phyloP scores from a whole-genome alignment of 2,888 invertebrate genomes.

The Tortrix viridana region DNA sequence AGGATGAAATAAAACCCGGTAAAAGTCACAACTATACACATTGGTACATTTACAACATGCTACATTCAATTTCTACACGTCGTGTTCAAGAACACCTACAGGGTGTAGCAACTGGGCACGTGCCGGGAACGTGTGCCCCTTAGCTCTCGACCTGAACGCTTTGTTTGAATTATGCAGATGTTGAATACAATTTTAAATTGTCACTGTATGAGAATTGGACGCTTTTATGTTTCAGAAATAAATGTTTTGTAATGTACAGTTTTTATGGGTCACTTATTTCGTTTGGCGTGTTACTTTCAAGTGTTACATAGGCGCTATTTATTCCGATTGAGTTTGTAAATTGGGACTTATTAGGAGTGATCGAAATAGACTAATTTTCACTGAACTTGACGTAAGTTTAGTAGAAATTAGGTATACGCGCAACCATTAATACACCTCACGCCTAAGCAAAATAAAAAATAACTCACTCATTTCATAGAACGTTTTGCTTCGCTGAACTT shows the following conservation, averaged over 20 bases:
- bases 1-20: background rate
- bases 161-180: constrained; percentile 1
- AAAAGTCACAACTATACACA: background rate
- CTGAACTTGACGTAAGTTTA: too few relatives aligned
- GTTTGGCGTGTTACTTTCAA: background rate
- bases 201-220: constrained; percentile 3
- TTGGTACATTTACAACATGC: background rate
- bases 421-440: too few relatives aligned
- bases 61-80: constrained; percentile 4
- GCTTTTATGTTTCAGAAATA: background rate
- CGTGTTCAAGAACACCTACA: background rate
- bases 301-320: too few relatives aligned
- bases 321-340: too few relatives aligned
- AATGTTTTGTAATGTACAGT: background rate
- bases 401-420: too few relatives aligned
- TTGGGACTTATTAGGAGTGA: too few relatives aligned
- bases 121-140: constrained; percentile 4
- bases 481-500: too few relatives aligned
- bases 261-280: background rate
- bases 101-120: constrained; percentile 2
- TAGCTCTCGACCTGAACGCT: background rate
- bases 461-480: too few relatives aligned
- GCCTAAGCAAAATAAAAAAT: too few relatives aligned
- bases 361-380: too few relatives aligned
- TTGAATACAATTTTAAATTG: constrained; percentile 6